Percentiles rank a stretch among this genome's conserved stretches.
Evolutionary conservation across 2,888 invertebrate species (phyloP).

Genomic region (Polymixis lichenea): DNA sequence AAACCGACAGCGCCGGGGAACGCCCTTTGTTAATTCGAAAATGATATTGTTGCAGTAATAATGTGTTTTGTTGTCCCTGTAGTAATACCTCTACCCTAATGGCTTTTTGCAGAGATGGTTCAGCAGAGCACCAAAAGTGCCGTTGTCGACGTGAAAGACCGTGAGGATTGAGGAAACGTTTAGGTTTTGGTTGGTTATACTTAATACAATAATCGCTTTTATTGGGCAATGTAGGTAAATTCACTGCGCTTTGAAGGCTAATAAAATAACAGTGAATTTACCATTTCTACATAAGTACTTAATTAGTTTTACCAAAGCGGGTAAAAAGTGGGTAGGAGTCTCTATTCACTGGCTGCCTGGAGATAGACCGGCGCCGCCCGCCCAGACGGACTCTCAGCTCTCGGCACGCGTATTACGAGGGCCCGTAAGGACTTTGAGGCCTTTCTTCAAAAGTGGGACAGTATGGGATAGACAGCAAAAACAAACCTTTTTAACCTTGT

Average conservation of each 20-base stretch:
- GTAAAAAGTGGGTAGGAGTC: background rate
- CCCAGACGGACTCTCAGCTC: background rate
- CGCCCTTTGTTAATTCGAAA: background rate
- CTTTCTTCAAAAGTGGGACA: background rate
- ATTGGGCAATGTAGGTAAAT: background rate
- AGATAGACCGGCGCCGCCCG: background rate
- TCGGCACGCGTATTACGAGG: background rate
- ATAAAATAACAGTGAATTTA: background rate
- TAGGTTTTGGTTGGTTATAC: background rate
- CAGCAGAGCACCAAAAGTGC: background rate
- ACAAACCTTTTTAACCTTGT: no score
- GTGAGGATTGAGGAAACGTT: background rate
- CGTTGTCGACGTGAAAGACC: background rate
- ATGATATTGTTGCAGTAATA: background rate
- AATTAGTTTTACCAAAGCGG: background rate
- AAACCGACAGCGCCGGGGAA: slow-evolving; percentile 8
- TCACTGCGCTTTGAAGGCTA: background rate
- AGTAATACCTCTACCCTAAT: background rate
- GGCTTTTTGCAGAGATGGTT: background rate
- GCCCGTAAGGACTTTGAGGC: background rate
- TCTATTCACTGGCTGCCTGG: background rate
- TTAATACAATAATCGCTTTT: background rate
- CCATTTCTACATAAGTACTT: background rate
- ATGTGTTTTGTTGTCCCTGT: background rate
- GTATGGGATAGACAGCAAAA: background rate